Conservation (phyloP, 2,113 vertebrate species). For the Aphyosemion australe region DNA sequence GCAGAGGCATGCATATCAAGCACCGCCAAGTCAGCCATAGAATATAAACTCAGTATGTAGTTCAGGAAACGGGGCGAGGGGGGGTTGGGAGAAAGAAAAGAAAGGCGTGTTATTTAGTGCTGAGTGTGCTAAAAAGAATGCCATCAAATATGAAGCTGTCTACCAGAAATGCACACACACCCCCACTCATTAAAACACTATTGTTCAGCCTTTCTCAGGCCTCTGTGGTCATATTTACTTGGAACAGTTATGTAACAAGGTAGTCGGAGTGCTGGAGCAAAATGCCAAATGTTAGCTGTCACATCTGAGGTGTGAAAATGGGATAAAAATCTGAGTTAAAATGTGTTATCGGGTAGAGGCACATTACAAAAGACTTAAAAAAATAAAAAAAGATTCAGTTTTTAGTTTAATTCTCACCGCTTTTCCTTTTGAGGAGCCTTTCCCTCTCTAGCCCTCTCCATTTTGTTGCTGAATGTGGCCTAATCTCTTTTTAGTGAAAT, state of each 20-base stretch:
- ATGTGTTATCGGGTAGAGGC: slow-evolving; percentile 13
- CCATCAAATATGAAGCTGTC: slow-evolving; percentile 63
- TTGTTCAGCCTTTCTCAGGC: slow-evolving; percentile 33
- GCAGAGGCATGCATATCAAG: slow-evolving; percentile 56
- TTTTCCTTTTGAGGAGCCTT: slow-evolving; percentile 22
- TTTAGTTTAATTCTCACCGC: slow-evolving; percentile 14
- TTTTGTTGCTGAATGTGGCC: slow-evolving; percentile 27
- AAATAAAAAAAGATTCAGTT: slow-evolving; percentile 14
- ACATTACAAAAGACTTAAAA: slow-evolving; percentile 1
- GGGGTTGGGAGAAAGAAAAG: neutral
- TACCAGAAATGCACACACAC: slow-evolving; percentile 26
- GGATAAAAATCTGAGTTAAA: slow-evolving; percentile 3
- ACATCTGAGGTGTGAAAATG: slow-evolving; percentile 8
- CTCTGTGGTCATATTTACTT: slow-evolving; percentile 22
- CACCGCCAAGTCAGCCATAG: slow-evolving; percentile 39
- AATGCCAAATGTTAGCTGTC: slow-evolving; percentile 1
- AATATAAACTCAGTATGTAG: slow-evolving; percentile 54
- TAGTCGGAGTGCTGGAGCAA: slow-evolving; percentile 7
- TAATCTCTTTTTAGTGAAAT: slow-evolving; percentile 51
- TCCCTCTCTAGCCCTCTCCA: slow-evolving; percentile 16
- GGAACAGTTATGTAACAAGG: slow-evolving; percentile 35
- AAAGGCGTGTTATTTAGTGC: slow-evolving; percentile 55
- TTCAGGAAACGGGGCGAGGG: slow-evolving; percentile 23
- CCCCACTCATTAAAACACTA: slow-evolving; percentile 32
- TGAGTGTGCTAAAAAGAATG: slow-evolving; percentile 63